Evolutionary conservation across 2,113 vertebrate genomes (phyloP), one percentile per base, ranked within the genome.

Genomic region (Malurus cyaneus): DNA sequence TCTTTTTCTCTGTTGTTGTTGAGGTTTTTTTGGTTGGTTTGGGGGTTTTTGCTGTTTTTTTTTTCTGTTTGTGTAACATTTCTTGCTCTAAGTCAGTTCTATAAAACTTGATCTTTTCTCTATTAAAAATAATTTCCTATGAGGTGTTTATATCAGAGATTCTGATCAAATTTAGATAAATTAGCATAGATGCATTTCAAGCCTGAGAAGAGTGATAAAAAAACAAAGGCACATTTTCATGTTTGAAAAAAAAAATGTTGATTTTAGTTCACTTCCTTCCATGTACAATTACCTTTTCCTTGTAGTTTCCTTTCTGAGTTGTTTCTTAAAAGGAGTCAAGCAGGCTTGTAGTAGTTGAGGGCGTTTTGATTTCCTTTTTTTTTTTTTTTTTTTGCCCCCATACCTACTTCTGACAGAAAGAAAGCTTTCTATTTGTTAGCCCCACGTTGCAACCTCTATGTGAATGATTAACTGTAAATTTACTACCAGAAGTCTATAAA

Each of bases 311-410:
- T 57, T 80, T 89, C 59, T 66, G 42, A 81, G 17, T 59, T 46
- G 15, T 59, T 90, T 70, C 28, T 87, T 69, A 84, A 36, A 4
- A 44, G 4, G 14, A 57, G 25, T 52, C 16, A 70, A 65, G 36
- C 1, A 6, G 17, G 4, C 24, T 21, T 53, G 18, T 44, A 49
- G 24, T 49, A 80, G 18, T 11, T 36, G 29, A 80, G 18, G 18
- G 2, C 6, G 70, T 91, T 87, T 84, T 54, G 11, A 5, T 84
- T 89, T 32, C 10, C 9, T 44, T 83, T 86, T 61, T 54, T 84
- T 89, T 32, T n/a, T 8, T 8, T 44, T 83, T 86, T 61, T 54
- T 20, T 4, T 1, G 11, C 18, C 5, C 10, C 8, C 0, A 0
- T 31, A 32, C 3, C 5, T 24, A 41, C 12, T 71, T 61, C 17